Evolutionary conservation across 37 sponge, comb jelly and placozoan species (phyloP).

Genomic region (Theonella swinhoei): DNA sequence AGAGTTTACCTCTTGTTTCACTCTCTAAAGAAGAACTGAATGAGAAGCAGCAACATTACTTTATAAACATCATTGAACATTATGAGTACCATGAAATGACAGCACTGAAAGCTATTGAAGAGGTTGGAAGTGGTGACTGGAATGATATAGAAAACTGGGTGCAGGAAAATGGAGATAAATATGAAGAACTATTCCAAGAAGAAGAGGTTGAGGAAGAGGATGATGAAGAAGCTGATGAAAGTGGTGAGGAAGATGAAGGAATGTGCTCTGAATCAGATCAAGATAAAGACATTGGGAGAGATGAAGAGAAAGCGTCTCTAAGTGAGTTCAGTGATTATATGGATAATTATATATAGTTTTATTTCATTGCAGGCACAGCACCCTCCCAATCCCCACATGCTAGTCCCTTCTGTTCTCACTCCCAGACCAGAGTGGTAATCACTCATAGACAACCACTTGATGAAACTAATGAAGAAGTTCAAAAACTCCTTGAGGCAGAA

Average conservation of each 20-base stretch:
- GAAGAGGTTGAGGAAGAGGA: background rate
- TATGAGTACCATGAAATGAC: background rate
- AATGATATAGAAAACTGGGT: conserved; percentile 48
- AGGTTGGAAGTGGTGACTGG: background rate
- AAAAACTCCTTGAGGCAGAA: conserved; percentile 3
- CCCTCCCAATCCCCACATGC: too few relatives aligned
- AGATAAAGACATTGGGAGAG: background rate
- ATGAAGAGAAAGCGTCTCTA: too few relatives aligned
- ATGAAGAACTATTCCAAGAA: background rate
- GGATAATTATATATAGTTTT: too few relatives aligned
- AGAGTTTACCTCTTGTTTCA: background rate
- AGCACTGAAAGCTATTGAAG: conserved; percentile 33
- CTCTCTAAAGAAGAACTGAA: conserved; percentile 17
- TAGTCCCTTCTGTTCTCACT: background rate
- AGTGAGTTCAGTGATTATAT: too few relatives aligned
- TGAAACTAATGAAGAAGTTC: conserved; percentile 21
- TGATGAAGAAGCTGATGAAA: background rate
- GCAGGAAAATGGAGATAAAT: conserved; percentile 15
- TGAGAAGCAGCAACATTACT: background rate
- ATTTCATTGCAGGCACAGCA: too few relatives aligned
- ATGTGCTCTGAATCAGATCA: background rate
- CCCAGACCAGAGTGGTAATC: conserved; percentile 10
- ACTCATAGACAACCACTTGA: conserved; percentile 1
- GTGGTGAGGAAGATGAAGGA: background rate
- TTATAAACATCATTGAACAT: background rate